Base-by-base conservation (phyloP, 2,888 invertebrate species). In the Lasioglossum pauxillum region DNA sequence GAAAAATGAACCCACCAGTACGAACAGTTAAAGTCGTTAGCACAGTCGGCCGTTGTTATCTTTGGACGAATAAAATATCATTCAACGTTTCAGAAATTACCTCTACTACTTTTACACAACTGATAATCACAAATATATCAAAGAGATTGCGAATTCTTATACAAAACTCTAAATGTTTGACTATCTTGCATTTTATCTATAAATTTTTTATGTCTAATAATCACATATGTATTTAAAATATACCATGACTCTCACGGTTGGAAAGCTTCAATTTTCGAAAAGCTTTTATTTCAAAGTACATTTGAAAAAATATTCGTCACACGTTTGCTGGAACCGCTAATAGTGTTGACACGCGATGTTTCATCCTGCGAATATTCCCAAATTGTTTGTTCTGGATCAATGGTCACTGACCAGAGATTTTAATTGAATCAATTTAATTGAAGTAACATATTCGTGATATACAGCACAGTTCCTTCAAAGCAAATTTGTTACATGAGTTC, bases 11-110 rank as follows among this genome's bases (percentile, higher is more conserved):
- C 84, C 76, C 72, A 79, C 73, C 74, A 82, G 86, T 82, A 76
- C 60, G 84, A 75, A 83, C 86, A 74, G 73, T 88, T 84, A 88
- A 80, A 84, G 82, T 90, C 83, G 80, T 71, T 44, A 35, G 67
- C 71, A 16, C 57, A 72, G 72, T 41, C 75, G 35, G 64, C 5
- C 57, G 53, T 78, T 74, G 80, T 76, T 72, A 75, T 14, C 44
- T 75, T 49, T 57, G 38, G 41, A 69, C 76, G 80, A 80, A 82
- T 84, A 85, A 85, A 53, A 53, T 23, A n/a, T 38, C 49, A 38
- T 23, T 5, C n/a, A 19, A 35, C 23, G 31, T 1, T 27, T 67
- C 19, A n/a, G 19, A 53, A 14, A 64, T 31, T 19, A 5, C 23
- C 41, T 16, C 38, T 0, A 23, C 8, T 10, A 27, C 23, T 31